Conservation (phyloP, 2,797 vertebrate genomes). For the Cichlasoma orientale region DNA sequence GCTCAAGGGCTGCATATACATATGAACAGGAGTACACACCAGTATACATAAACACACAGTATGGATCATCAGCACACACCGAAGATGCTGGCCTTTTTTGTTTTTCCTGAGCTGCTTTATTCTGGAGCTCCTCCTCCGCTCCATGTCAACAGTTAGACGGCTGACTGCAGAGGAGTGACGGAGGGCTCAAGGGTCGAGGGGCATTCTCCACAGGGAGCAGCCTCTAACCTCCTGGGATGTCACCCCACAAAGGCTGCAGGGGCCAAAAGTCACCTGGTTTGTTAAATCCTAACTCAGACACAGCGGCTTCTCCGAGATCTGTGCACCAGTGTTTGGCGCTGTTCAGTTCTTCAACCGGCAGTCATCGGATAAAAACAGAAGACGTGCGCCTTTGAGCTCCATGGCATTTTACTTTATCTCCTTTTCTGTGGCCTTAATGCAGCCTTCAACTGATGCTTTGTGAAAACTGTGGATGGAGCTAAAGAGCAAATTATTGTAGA, state of each 20-base stretch:
- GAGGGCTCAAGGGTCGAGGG: constrained; percentile 71
- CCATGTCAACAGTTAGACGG: constrained; percentile 46
- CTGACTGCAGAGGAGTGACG: constrained; percentile 64
- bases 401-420: neutral
- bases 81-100: neutral
- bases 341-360: neutral
- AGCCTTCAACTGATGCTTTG: neutral
- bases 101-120: constrained; percentile 11
- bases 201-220: constrained; percentile 71
- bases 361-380: neutral
- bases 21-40: constrained; percentile 42
- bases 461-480: constrained; percentile 9
- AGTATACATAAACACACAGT: constrained; percentile 50
- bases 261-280: constrained; percentile 72
- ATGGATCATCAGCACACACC: constrained; percentile 25
- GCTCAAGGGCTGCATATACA: constrained; percentile 49
- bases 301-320: constrained; percentile 33
- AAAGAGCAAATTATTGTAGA: neutral
- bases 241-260: constrained; percentile 40
- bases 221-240: constrained; percentile 53
- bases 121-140: constrained; percentile 28
- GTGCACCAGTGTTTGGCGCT: neutral
- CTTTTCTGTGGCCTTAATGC: neutral
- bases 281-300: constrained; percentile 67
- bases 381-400: neutral